Evolutionary conservation across 2,113 vertebrate genomes (phyloP).

Genomic region (Merops nubicus): DNA sequence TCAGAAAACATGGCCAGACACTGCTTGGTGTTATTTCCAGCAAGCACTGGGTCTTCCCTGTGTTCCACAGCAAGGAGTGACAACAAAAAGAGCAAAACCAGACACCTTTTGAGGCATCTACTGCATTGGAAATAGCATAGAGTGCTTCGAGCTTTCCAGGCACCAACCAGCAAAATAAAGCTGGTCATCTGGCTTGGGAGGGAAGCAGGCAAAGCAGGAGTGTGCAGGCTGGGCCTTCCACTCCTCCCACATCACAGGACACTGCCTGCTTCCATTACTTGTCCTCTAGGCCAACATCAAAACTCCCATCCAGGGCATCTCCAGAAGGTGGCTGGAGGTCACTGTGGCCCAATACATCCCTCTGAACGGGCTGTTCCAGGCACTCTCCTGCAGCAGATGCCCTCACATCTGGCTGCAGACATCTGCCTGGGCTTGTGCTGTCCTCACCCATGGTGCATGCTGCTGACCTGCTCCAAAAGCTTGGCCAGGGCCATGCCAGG

Average conservation of each 20-base stretch:
- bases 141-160: neutral
- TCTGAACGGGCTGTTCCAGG: neutral
- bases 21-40: neutral
- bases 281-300: neutral
- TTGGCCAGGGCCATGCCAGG: neutral
- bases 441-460: neutral
- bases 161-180: too few relatives aligned
- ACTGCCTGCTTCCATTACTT: neutral
- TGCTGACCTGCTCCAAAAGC: neutral
- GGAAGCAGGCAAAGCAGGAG: neutral
- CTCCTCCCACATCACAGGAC: too few relatives aligned
- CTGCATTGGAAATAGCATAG: neutral
- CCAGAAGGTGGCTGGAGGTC: neutral
- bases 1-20: neutral
- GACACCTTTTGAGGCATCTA: neutral
- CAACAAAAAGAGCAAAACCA: neutral
- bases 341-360: rapidly evolving
- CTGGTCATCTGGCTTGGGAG: too few relatives aligned
- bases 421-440: neutral
- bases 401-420: rapidly evolving
- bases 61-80: neutral
- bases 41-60: neutral
- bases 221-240: neutral
- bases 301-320: neutral
- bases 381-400: neutral